A percentile compares a stretch with the other conserved stretches of the same genome.
phyloP scores from a whole-genome alignment of 2,797 vertebrate species.

The Molossus molossus region DNA sequence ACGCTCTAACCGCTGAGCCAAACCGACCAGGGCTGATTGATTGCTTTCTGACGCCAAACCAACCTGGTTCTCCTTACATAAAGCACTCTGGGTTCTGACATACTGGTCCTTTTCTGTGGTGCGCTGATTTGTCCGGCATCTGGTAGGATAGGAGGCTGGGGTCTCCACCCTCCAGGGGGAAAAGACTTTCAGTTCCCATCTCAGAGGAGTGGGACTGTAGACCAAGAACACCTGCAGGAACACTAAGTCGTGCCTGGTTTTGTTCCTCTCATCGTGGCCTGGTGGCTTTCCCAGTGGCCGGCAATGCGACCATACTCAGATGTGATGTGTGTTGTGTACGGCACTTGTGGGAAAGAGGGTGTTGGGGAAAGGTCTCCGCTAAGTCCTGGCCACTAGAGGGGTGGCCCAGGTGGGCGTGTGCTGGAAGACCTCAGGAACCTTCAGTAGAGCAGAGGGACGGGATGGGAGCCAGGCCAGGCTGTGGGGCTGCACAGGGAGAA shows the following conservation, averaged over 20 bases:
- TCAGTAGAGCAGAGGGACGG: fast-evolving
- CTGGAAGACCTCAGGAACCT: not conserved
- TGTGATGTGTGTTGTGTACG: not conserved
- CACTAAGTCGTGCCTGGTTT: fast-evolving
- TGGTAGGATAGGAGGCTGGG: not conserved
- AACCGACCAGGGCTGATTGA: no score
- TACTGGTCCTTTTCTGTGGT: not conserved
- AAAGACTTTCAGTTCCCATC: not conserved
- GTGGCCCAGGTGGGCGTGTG: not conserved
- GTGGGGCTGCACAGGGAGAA: fast-evolving
- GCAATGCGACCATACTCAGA: not conserved
- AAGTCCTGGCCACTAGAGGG: not conserved
- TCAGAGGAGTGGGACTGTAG: not conserved
- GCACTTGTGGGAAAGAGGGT: not conserved
- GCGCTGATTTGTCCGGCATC: not conserved
- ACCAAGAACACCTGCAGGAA: not conserved
- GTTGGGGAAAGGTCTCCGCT: fast-evolving
- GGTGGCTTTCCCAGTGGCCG: not conserved
- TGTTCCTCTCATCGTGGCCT: not conserved
- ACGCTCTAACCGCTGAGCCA: no score
- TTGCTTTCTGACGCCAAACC: not conserved
- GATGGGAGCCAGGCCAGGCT: fast-evolving
- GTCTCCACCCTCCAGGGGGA: not conserved
- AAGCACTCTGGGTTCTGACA: not conserved
- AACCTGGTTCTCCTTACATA: not conserved